phyloP scores from a whole-genome alignment of 2,797 vertebrate genomes.

The Alauda arvensis region DNA sequence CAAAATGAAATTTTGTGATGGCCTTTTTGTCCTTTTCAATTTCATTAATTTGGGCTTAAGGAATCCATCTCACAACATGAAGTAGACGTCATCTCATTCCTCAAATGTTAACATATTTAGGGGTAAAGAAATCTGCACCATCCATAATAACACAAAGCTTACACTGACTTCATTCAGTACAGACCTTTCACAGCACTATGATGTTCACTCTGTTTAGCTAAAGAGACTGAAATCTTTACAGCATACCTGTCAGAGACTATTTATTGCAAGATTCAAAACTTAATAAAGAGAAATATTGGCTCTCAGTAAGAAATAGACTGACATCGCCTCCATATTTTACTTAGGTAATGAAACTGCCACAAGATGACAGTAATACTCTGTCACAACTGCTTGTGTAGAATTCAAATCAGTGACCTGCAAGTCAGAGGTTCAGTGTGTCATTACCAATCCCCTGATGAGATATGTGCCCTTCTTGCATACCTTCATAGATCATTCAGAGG shows the following conservation, averaged over 20 bases:
- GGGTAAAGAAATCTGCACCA: not conserved
- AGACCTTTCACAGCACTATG: not conserved
- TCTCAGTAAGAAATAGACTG: conserved; percentile 1
- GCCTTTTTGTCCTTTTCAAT: not conserved
- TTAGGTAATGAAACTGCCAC: conserved; percentile 32
- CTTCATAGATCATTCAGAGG: conserved; percentile 1
- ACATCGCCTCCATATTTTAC: conserved; percentile 12
- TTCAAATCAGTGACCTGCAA: conserved; percentile 6
- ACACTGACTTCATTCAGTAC: not conserved
- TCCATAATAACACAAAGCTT: not conserved
- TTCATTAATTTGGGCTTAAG: not conserved
- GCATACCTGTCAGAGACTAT: not conserved
- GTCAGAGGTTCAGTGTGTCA: not conserved
- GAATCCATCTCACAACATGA: not conserved
- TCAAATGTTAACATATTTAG: not conserved
- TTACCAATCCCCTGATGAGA: not conserved
- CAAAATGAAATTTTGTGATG: not conserved
- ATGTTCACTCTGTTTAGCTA: not conserved
- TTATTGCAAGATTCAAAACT: not conserved
- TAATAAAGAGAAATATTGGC: not conserved
- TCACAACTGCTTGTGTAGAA: conserved; percentile 8
- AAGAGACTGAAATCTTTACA: not conserved
- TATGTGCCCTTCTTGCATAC: not conserved
- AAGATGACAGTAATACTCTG: conserved; percentile 42
- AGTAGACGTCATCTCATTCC: not conserved